Conservation (phyloP, 1,140 invertebrate species). For the Patella vulgata region DNA sequence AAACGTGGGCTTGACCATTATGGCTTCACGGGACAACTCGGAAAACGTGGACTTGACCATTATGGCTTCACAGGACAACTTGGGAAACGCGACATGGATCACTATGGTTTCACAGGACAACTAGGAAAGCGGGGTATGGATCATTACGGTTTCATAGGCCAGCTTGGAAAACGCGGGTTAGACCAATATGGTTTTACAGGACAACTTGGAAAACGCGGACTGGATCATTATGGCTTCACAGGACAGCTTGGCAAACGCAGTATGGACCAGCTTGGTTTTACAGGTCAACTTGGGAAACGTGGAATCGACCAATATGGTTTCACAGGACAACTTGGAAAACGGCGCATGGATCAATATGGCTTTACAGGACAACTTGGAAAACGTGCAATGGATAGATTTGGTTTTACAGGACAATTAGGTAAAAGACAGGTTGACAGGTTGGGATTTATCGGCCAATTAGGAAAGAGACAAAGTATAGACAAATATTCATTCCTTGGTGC, state of each 20-base stretch:
- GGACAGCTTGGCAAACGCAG: conserved; percentile 10
- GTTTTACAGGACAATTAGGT: background rate
- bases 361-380: conserved; percentile 7
- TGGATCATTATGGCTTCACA: conserved; percentile 3
- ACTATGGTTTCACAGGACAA: conserved; percentile 11
- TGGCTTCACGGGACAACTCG: conserved; percentile 4
- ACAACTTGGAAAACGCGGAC: conserved; percentile 7
- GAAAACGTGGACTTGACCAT: conserved; percentile 9
- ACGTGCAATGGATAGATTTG: background rate
- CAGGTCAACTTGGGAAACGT: conserved; percentile 2
- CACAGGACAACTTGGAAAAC: conserved; percentile 8
- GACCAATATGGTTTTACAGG: conserved; percentile 6
- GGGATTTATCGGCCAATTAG: background rate
- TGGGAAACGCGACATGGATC: conserved; percentile 12
- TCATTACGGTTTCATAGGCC: conserved; percentile 5
- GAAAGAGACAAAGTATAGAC: background rate
- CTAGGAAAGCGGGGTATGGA: conserved; percentile 13
- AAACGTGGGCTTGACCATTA: conserved; percentile 10
- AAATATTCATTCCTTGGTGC: no score
- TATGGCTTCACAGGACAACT: background rate
- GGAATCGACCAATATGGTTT: background rate
- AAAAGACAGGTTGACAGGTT: background rate
- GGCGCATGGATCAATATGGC: conserved; percentile 2
- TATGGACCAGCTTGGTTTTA: background rate
- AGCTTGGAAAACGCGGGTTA: conserved; percentile 1